These are phyloP conservation scores for Euura saliciscinereae DNA, from an alignment of 1,140 invertebrate genomes.

Conservation along the genomic window DNA sequence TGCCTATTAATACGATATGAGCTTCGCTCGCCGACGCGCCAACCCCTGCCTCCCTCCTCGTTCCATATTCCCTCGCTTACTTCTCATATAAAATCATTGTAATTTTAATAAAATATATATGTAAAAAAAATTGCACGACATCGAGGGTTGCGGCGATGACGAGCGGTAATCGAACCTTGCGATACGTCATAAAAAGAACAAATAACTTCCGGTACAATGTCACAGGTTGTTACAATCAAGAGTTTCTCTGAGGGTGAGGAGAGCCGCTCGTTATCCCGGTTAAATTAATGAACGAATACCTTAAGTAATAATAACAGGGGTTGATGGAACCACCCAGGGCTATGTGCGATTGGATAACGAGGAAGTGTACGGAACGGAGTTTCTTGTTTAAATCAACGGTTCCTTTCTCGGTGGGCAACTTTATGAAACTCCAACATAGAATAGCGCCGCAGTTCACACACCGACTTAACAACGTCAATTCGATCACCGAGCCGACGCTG, in stretches of 20 bases:
- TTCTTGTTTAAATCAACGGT: background rate
- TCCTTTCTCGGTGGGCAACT: too few relatives aligned
- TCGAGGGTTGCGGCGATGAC: background rate
- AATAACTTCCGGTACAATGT: background rate
- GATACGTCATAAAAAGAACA: background rate
- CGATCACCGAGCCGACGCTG: background rate
- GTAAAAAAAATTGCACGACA: too few relatives aligned
- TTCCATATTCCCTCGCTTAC: conserved; percentile 18
- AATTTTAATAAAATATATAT: background rate
- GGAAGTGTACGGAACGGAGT: background rate
- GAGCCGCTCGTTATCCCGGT: background rate
- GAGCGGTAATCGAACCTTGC: too few relatives aligned
- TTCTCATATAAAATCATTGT: background rate
- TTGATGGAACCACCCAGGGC: background rate
- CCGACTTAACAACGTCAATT: conserved; percentile 7
- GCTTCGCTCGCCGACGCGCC: conserved; percentile 42
- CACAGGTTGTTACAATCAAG: too few relatives aligned
- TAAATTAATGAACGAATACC: conserved; percentile 1
- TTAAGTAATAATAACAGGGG: background rate
- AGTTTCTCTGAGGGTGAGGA: background rate
- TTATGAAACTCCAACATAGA: background rate
- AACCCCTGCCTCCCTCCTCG: conserved; percentile 35
- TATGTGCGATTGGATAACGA: background rate
- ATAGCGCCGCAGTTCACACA: background rate
- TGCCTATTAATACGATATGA: conserved; percentile 64